Conservation (phyloP, 2,113 vertebrate species). For the Tachysurus fulvidraco region DNA sequence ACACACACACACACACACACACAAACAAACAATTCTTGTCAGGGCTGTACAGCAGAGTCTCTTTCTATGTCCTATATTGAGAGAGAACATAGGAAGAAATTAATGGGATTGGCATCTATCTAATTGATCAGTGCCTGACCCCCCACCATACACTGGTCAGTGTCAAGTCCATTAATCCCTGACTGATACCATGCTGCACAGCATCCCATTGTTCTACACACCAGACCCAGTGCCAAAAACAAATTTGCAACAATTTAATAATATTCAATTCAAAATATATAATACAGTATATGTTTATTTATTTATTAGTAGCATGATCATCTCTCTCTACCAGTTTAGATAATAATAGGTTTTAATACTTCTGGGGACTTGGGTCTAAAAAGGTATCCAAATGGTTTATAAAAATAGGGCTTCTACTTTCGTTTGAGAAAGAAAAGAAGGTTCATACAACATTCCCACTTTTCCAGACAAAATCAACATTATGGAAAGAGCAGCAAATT, state of each 20-base stretch:
- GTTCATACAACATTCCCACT: background rate
- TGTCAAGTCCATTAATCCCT: slow-evolving; percentile 58
- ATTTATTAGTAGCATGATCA: background rate
- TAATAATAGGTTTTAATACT: background rate
- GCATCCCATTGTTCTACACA: slow-evolving; percentile 3
- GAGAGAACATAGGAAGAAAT: no score
- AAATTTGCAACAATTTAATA: background rate
- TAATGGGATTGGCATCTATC: no score
- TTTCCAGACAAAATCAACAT: background rate
- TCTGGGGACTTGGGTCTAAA: background rate
- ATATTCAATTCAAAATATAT: background rate
- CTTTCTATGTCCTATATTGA: background rate
- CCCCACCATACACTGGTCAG: slow-evolving; percentile 64
- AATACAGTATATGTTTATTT: background rate
- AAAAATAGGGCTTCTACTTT: background rate
- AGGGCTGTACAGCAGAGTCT: background rate
- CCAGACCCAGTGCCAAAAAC: slow-evolving; percentile 16
- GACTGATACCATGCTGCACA: slow-evolving; percentile 35
- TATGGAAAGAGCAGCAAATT: background rate
- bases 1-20: background rate
- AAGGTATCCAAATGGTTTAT: background rate
- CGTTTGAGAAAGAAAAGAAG: background rate
- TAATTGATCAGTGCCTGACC: slow-evolving; percentile 29
- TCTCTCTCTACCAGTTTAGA: background rate
- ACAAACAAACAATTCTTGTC: background rate